Evolutionary conservation across 2,797 vertebrate species (phyloP).

Genomic region (Cephalopachus bancanus): DNA sequence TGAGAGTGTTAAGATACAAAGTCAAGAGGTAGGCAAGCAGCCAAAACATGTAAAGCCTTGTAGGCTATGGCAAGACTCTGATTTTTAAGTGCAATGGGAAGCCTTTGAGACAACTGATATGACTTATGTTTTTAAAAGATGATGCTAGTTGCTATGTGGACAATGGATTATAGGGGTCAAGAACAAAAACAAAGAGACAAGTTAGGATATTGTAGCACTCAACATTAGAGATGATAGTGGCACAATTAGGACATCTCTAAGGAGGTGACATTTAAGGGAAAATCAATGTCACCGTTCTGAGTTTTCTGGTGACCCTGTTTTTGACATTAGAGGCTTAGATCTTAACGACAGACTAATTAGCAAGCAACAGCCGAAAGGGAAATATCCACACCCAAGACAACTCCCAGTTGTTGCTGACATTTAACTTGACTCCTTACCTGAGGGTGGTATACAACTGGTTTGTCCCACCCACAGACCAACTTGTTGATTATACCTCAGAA

Average conservation of each 20-base stretch:
- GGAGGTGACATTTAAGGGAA: background rate
- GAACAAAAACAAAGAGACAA: background rate
- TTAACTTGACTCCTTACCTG: background rate
- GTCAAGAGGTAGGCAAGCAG: background rate
- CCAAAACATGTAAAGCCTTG: background rate
- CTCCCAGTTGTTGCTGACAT: background rate
- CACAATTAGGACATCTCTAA: background rate
- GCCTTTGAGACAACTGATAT: background rate
- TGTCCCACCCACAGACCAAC: background rate
- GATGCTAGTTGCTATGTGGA: background rate
- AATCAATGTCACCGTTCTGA: background rate
- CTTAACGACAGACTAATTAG: constrained; percentile 9
- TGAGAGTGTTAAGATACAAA: background rate
- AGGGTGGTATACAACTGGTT: background rate
- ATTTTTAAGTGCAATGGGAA: background rate
- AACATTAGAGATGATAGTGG: background rate
- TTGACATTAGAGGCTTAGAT: constrained; percentile 22
- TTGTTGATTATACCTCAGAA: background rate
- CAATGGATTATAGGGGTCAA: background rate
- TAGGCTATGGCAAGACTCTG: background rate
- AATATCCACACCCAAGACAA: background rate
- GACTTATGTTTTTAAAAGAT: constrained; percentile 39
- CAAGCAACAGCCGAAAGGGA: background rate
- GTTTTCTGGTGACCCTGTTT: constrained; percentile 39
- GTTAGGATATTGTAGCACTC: background rate